Base-by-base conservation (phyloP, 2,113 vertebrate genomes). In the Carassius auratus region DNA sequence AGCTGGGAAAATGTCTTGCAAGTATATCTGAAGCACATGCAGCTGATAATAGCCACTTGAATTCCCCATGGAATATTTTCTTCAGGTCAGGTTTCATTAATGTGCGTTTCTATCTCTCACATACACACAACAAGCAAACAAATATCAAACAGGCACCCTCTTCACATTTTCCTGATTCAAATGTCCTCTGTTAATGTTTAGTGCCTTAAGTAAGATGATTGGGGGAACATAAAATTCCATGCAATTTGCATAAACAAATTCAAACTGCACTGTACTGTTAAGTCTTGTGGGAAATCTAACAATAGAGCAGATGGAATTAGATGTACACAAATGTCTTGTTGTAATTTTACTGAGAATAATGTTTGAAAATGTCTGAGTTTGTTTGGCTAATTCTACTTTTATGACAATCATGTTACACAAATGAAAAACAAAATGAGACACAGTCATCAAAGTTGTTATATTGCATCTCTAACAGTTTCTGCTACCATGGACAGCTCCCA, bases 81-180 rank as follows among this genome's bases (percentile, higher is more conserved):
- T 85, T 81, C 71, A 76, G 82, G 85, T 62, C 68, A 81, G 76
- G 71, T 86, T 86, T 86, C 85, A 88, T 88, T 88, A 89, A 83
- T 89, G 85, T 85, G 85, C 82, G 86, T 86, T 42, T 71, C 57
- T 86, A 78, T 19, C 76, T 42, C 77, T n/a, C 50, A 33, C 69
- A 59, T 8, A 59, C 76, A 57, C 68, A 42, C 76, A 75, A 38
- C 8, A 13, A 76, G 76, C 76, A 66, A 74, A 77, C 57, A 80
- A 75, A 86, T 77, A 86, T 76, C 61, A 84, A 86, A 71, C 33
- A 30, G 64, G 33, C 8, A 6, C 61, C n/a, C 66, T 79, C 55
- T 81, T 77, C 76, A 68, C 33, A 76, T 86, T 86, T 82, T 80
- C 81, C 71, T 14, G 62, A 76, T 76, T 85, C 82, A 86, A 86